Evolutionary conservation across 1,140 invertebrate genomes (phyloP).

Genomic region (Thaumatotibia leucotreta): DNA sequence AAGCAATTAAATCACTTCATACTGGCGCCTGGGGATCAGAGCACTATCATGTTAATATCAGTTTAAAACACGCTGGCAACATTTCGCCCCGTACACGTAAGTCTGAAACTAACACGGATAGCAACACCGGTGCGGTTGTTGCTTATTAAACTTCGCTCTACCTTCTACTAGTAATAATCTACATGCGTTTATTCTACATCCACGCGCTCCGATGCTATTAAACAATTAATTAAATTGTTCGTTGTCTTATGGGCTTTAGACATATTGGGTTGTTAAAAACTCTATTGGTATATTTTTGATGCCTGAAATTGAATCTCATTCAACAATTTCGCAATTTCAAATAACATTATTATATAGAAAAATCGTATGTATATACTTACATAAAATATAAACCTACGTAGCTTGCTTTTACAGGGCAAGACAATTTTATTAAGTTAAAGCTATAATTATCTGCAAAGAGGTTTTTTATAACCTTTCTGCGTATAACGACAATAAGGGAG

Average conservation of each 20-base stretch:
- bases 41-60: constrained; percentile 29
- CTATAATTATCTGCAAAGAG: too few relatives aligned
- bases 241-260: neutral
- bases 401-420: too few relatives aligned
- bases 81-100: constrained; percentile 51
- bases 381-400: too few relatives aligned
- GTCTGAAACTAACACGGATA: constrained; percentile 49
- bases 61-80: constrained; percentile 39
- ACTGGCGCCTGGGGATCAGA: constrained; percentile 6
- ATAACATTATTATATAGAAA: too few relatives aligned
- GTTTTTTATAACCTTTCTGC: too few relatives aligned
- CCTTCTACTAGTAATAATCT: constrained; percentile 34
- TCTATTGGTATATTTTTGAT: too few relatives aligned
- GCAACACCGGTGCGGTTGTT: constrained; percentile 38
- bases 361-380: too few relatives aligned
- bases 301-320: too few relatives aligned
- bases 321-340: too few relatives aligned
- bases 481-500: too few relatives aligned
- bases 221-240: constrained; percentile 8
- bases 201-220: constrained; percentile 1
- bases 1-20: constrained; percentile 13
- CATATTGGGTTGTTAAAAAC: neutral
- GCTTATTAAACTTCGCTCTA: constrained; percentile 61
- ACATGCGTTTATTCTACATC: constrained; percentile 10
- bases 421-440: too few relatives aligned